Conservation (phyloP, 2,113 vertebrate genomes). For the Tragelaphus buxtoni region DNA sequence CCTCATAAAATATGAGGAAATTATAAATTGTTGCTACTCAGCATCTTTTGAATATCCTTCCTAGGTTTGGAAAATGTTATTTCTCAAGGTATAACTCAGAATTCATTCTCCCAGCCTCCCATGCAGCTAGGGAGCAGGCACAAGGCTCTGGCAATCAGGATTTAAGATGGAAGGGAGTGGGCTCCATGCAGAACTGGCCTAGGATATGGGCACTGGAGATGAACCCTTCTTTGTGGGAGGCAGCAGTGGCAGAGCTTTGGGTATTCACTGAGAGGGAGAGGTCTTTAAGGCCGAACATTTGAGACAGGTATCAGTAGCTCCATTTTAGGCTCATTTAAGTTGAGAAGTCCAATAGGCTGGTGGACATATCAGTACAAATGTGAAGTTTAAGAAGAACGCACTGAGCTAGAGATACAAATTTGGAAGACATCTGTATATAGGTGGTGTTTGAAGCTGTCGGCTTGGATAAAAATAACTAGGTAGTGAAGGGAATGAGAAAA, state of each 20-base stretch:
- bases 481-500: background rate
- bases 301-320: background rate
- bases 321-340: background rate
- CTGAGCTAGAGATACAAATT: background rate
- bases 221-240: background rate
- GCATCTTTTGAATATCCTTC: background rate
- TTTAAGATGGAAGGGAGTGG: background rate
- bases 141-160: background rate
- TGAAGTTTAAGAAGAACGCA: background rate
- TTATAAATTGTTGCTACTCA: background rate
- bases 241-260: background rate
- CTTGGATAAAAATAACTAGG: background rate
- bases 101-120: background rate
- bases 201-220: background rate
- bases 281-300: background rate
- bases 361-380: background rate
- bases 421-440: background rate
- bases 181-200: background rate
- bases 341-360: background rate
- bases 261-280: background rate
- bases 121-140: background rate
- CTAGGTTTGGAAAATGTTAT: background rate
- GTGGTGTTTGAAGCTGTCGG: background rate
- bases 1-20: constrained; percentile 1
- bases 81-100: constrained; percentile 17